Evolutionary conservation across 2,113 vertebrate genomes (phyloP).

Genomic region (Nettapus auritus): DNA sequence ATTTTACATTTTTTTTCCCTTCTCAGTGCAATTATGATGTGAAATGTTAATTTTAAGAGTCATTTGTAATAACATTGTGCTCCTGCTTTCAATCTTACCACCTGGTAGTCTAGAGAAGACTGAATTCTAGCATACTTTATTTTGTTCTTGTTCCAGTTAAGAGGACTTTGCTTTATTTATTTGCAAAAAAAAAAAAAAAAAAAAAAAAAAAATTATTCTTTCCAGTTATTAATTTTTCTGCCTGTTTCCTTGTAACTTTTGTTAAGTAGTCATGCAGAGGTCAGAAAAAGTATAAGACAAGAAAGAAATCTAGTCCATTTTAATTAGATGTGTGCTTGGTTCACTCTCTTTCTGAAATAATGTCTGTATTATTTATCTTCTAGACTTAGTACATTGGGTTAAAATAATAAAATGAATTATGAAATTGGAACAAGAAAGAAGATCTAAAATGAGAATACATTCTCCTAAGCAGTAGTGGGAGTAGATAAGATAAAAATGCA

Average conservation of each 20-base stretch:
- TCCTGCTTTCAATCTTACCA: not conserved
- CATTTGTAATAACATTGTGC: not conserved
- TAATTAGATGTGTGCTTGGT: conserved; percentile 39
- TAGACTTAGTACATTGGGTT: conserved; percentile 39
- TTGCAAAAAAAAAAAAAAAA: not conserved
- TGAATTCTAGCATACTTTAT: not conserved
- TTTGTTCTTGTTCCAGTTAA: not conserved
- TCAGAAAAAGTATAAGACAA: conserved; percentile 13
- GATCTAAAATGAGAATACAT: conserved; percentile 32
- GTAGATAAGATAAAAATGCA: conserved; percentile 50
- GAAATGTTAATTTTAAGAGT: not conserved
- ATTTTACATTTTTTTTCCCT: not conserved
- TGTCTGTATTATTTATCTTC: conserved; percentile 61
- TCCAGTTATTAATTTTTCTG: conserved; percentile 14
- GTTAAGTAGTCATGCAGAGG: conserved; percentile 25
- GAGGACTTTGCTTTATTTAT: conserved; percentile 9
- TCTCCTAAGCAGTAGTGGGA: not conserved
- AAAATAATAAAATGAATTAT: conserved; percentile 34
- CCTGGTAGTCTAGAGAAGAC: not conserved
- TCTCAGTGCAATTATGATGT: not conserved
- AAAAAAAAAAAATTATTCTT: not conserved
- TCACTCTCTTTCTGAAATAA: conserved; percentile 42
- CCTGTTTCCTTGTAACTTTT: conserved; percentile 38
- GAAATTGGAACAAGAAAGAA: conserved; percentile 21
- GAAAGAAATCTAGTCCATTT: conserved; percentile 37